Evolutionary conservation across 2,888 invertebrate species (phyloP), one percentile per base, ranked within the genome.

Genomic region (Disparrhopalites patrizii): DNA sequence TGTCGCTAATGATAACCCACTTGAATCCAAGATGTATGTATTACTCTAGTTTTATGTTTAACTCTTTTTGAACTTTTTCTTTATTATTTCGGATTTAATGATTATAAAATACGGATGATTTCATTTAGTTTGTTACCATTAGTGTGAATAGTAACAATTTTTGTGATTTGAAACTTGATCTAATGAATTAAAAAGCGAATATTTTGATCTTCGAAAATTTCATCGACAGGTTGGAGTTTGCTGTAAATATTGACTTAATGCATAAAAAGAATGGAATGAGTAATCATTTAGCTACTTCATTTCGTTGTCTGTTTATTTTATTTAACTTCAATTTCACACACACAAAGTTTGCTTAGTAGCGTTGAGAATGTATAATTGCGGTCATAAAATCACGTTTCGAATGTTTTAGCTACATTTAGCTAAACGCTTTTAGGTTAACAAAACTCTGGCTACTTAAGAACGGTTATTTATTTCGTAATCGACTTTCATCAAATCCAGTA

Each of bases 131-230:
- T 40, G 18, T 50, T 47, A 38, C 33, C 25, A 25, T 38, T 60
- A 60, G 60, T 33, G n/a, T n/a, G 20, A 47, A 61, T 51, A 61
- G 51, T 61, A 47, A 58, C n/a, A n/a, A 58, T 23, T 56, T 56
- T 56, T 43, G 27, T 47, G 23, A 43, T 27, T 58, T 58, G 43
- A 25, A n/a, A 43, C 40, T 18, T 43, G 15, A 43, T 38, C n/a
- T 38, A 56, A 7, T 30, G 23, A 43, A 58, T 43, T 58, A 58
- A 58, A 58, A 23, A 28, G 28, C 28, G 40, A 58, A 58, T 58
- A 36, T 40, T 43, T 58, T 58, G 43, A 58, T 58, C 40, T 43
- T 58, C 57, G 27, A 43, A 27, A 20, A 33, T 33, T 36, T 36
- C 36, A 7, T 52, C 28, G 28, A 30, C 5, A 27, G n/a, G n/a